Evolutionary conservation across 2,888 invertebrate species (phyloP), one percentile per base, ranked within the genome.

Genomic region (Conus canariensis): DNA sequence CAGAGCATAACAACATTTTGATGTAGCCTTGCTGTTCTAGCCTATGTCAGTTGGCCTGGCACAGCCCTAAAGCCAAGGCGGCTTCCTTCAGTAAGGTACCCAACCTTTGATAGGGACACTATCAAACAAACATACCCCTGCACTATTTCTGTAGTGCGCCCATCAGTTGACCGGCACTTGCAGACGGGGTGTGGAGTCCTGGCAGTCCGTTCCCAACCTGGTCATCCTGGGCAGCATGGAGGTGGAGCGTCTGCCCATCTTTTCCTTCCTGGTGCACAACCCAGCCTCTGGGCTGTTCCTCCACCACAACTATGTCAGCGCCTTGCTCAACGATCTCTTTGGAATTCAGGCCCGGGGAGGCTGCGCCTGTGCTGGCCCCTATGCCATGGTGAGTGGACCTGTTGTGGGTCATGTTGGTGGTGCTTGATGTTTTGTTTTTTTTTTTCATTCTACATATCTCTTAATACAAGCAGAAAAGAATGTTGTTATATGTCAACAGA

Each of bases 271-370:
- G 97, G 97, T 99, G 88, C 97, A 98, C 93, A 98, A 98, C 96
- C 97, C 98, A 0, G 97, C 98, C 77, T 94, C 95, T 30, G 98
- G 98, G 6, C 94, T 98, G 22, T 98, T 98, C 95, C 97, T 98
- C 3, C 99, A 99, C 96, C 98, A 98, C 96, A 98, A 98, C 96
- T 97, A 98, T 97, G 97, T 99, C 16, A 98, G 98, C 93, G 98
- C 98, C 16, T 97, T 99, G 45, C 97, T 99, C 85, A 99, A 98
- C 95, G 98, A 99, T 95, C 97, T 99, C 59, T 99, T 98, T 96
- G 99, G 99, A 0, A 98, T 99, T 90, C 98, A 98, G 96, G 98
- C 96, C 7, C 93, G 96, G 90, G 95, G 96, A 14, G 96, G 96
- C 3, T 96, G 96, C 93, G 96, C 98, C 25, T 98, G 98, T 96